Evolutionary conservation across 2,888 invertebrate genomes (phyloP).

Genomic region (Caenorhabditis sp.): DNA sequence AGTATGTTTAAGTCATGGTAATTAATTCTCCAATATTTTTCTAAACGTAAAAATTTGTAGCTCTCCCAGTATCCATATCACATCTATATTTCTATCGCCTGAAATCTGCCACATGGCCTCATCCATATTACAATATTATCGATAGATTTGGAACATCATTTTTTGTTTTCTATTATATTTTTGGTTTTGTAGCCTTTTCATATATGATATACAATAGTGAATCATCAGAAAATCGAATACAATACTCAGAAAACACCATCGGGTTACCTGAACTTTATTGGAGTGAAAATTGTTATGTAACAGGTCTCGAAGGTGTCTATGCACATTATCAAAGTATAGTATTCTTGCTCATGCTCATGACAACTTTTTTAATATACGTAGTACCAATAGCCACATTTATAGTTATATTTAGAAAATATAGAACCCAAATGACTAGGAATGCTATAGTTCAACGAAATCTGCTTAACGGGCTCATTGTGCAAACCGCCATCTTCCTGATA

Average conservation of each 20-base stretch:
- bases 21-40: neutral
- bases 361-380: neutral
- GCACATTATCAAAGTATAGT: too few species aligned
- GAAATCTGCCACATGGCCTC: conserved; percentile 1
- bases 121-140: neutral
- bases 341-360: too few species aligned
- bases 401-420: neutral
- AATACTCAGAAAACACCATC: too few species aligned
- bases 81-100: conserved; percentile 2
- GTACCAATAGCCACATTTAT: neutral
- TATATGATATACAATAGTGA: too few species aligned
- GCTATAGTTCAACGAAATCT: neutral
- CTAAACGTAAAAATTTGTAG: neutral
- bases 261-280: too few species aligned
- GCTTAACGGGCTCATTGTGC: neutral
- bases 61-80: neutral
- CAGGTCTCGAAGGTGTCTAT: too few species aligned
- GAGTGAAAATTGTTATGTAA: too few species aligned
- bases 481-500: neutral
- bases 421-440: neutral
- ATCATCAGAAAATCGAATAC: too few species aligned
- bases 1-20: neutral
- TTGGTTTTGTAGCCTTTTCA: too few species aligned
- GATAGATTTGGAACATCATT: neutral
- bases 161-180: neutral